Base-by-base conservation (phyloP, 1,140 invertebrate genomes). In the Zaprionus nigranus region DNA sequence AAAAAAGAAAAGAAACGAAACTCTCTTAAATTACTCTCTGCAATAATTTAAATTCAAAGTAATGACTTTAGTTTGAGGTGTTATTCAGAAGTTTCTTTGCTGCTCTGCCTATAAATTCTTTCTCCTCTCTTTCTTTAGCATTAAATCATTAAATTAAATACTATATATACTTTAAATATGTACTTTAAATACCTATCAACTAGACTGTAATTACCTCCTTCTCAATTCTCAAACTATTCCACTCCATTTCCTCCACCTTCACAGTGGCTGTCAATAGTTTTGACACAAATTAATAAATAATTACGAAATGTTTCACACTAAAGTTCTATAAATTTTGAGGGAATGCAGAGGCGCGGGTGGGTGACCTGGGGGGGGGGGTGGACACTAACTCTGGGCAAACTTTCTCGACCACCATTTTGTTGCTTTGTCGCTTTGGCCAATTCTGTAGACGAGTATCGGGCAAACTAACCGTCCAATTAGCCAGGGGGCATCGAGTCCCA, bases 381-480 rank as follows among this genome's bases (percentile, higher is more conserved):
- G 13, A 28, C 26, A 28, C 5, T 30, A 30, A 2, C 30, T 34
- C n/a, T 17, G 11, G 7, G 9, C 5, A 13, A 30, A 56, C 57
- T 58, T 73, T 36, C 5, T 7, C 15, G 20, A 63, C 64, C 36
- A 51, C 63, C 63, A 68, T 74, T 74, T 68, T 74, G 49, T 74
- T 43, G n/a, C 40, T 30, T 54, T 43, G 9, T 11, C 15, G 13
- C 24, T 67, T 67, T 61, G 24, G 17, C n/a, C 46, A 9, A 49
- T 49, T 24, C 46, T 51, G 56, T 20, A 11, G 22, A 34, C 15
- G 62, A 58, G 34, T 26, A 26, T 26, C 17, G 49, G 22, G n/a
- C 36, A 13, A 68, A 49, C 57, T 38, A 68, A 68, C 58, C 59
- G 22, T 75, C 40, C 66, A 75, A 75, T 75, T 75, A 75, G 72